Base-by-base conservation (phyloP, 2,113 vertebrate species). In the Telmatochromis sp. region DNA sequence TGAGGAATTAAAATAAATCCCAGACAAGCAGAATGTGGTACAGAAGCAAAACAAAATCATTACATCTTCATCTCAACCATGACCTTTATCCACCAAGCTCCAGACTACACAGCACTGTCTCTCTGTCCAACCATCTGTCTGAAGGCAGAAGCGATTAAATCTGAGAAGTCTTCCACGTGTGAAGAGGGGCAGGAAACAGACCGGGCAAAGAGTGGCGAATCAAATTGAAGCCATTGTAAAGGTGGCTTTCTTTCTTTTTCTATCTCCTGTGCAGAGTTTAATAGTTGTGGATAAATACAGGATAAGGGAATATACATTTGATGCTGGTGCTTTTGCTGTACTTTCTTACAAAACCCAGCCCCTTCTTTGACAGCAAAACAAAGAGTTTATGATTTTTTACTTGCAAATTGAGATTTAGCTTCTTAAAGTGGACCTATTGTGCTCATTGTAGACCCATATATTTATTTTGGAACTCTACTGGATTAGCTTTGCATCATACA, bases 1-100 rank as follows among this genome's bases (percentile, higher is more conserved):
- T 63, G 81, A 87, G 57, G 85, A 89, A 87, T 90, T 78, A 6
- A 19, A 87, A 83, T 79, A 26, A 60, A 91, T 73, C 65, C 40
- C 55, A 78, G 82, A 85, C 60, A 21, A 33, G 78, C 13, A 42
- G 42, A 85, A 85, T 49, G 73, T 55, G 81, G n/a, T 13, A 10
- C 35, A 31, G 45, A 51, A 17, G 55, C 84, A 89, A 83, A 87
- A 55, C 60, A 17, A 79, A 85, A 65, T 82, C 65, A 85, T 87
- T 84, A 79, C 53, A 86, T 75, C 68, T 80, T 84, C 78, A n/a
- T 86, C 78, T 68, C 17, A 23, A 11, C 23, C 83, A 1, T 80
- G 83, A 89, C 89, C 87, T 89, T 87, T 91, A 26, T 53, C 31
- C 70, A 11, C 19, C 75, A 37, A 33, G 9, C 85, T 85, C n/a